Evolutionary conservation across 1,140 invertebrate species (phyloP), one percentile per base, ranked within the genome.

Genomic region (Tribolium castaneum): DNA sequence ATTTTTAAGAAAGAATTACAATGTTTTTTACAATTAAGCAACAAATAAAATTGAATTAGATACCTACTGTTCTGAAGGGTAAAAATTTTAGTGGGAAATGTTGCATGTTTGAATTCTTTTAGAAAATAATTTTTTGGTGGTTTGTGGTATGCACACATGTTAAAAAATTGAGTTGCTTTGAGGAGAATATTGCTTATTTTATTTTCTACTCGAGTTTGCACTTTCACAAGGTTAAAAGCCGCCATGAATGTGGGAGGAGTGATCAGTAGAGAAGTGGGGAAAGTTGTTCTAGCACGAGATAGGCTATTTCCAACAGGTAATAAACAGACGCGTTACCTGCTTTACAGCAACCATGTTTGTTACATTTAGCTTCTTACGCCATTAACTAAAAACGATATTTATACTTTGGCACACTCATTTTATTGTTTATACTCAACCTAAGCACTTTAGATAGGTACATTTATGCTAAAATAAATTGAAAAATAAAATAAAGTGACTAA

Each of bases 171-270:
- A 45, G 7, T 7, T 45, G 5, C n/a, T 9, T 45, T n/a, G 0
- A n/a, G 5, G 1, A 45, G 5, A 30, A 45, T 0, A 10, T 45
- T 45, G 7, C 5, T 45, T 45, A 45, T 45, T 45, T 45, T 45
- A 45, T 45, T 45, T 45, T 45, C 5, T 45, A 45, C 39, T 0
- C 7, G 3, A 45, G 7, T 45, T n/a, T 45, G 39, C 39, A 45
- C 7, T 45, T n/a, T 45, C 39, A n/a, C 59, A 66, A 66, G 59
- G 59, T 19, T 13, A 66, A 12, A 66, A 56, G 71, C 25, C 71
- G 71, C 71, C 71, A 73, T 73, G 51, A 22, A 73, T 73, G 71
- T 73, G 71, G 71, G 71, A 54, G 71, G 71, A 73, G 71, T 73
- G 52, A 72, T 73, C 52, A 34, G 10, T 13, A 45, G 19, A 16